A percentile compares a stretch with the other conserved stretches of the same genome.
Evolutionary conservation across 2,888 invertebrate species (phyloP).

Genomic region (Slavum lentiscoides): DNA sequence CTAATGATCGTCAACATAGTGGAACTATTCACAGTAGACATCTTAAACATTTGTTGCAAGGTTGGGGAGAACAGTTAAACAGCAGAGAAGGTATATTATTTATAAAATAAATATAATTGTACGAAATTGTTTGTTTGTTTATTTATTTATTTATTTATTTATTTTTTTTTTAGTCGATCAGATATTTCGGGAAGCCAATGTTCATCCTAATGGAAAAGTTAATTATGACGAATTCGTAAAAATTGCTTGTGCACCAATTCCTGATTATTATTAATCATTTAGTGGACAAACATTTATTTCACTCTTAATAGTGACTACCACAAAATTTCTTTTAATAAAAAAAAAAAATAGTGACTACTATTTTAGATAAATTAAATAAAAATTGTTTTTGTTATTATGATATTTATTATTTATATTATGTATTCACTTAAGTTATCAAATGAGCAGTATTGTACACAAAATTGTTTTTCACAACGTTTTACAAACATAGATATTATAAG

Average conservation of each 20-base stretch:
- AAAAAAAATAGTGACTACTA: background rate
- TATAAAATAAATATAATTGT: background rate
- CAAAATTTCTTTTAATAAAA: too few species aligned
- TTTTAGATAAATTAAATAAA: background rate
- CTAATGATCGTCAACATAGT: slow-evolving; percentile 75
- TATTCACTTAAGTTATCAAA: too few species aligned
- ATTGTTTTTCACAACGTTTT: too few species aligned
- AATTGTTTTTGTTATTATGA: background rate
- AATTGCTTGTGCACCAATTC: slow-evolving; percentile 89
- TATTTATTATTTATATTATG: background rate
- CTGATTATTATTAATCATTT: slow-evolving; percentile 78
- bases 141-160: too few species aligned
- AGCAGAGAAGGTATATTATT: slow-evolving; percentile 64
- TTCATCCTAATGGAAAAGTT: slow-evolving; percentile 75
- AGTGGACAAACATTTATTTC: background rate
- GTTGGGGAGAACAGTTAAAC: slow-evolving; percentile 87
- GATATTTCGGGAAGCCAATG: slow-evolving; percentile 89
- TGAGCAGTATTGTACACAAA: too few species aligned
- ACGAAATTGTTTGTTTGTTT: too few species aligned
- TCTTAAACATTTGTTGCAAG: slow-evolving; percentile 80
- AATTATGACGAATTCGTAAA: slow-evolving; percentile 91
- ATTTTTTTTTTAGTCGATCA: slow-evolving; percentile 69
- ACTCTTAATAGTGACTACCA: background rate
- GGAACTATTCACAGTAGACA: slow-evolving; percentile 81
- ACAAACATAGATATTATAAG: too few species aligned